These are phyloP conservation scores for Drosophila azteca DNA, from an alignment of 1,140 invertebrate species.

Conservation along the genomic window DNA sequence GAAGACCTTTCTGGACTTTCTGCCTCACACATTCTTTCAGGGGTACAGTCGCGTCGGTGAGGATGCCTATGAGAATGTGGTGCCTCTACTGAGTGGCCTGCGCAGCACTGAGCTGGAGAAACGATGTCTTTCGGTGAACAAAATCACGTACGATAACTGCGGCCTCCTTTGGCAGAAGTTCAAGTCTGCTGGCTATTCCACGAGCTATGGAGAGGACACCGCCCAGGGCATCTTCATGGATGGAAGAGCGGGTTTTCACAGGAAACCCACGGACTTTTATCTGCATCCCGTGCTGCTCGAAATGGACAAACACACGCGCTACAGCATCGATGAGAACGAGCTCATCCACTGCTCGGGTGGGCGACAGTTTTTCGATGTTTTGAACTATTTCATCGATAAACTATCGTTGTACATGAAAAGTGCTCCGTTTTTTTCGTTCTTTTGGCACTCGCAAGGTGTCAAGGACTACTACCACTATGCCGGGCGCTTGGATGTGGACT, in stretches of 20 bases:
- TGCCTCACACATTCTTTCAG: slow-evolving; percentile 87
- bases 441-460: slow-evolving; percentile 56
- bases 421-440: slow-evolving; percentile 46
- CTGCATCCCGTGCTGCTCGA: slow-evolving; percentile 44
- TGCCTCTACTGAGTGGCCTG: slow-evolving; percentile 88
- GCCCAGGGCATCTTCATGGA: slow-evolving; percentile 15
- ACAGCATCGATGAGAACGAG: slow-evolving; percentile 38
- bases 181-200: slow-evolving; percentile 31
- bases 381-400: slow-evolving; percentile 39
- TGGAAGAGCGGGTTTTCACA: neutral
- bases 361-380: slow-evolving; percentile 39
- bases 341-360: slow-evolving; percentile 32
- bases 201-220: slow-evolving; percentile 47
- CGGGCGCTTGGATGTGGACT: slow-evolving; percentile 23
- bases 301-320: slow-evolving; percentile 33
- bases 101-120: slow-evolving; percentile 85
- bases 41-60: slow-evolving; percentile 92
- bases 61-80: slow-evolving; percentile 92
- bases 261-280: slow-evolving; percentile 34
- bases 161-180: slow-evolving; percentile 44
- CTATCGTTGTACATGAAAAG: slow-evolving; percentile 32
- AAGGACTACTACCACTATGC: slow-evolving; percentile 52
- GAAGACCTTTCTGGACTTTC: slow-evolving; percentile 85
- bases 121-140: slow-evolving; percentile 85
- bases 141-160: slow-evolving; percentile 6